Base-by-base conservation (phyloP, 2,888 invertebrate genomes). In the Agrilus biguttatus region DNA sequence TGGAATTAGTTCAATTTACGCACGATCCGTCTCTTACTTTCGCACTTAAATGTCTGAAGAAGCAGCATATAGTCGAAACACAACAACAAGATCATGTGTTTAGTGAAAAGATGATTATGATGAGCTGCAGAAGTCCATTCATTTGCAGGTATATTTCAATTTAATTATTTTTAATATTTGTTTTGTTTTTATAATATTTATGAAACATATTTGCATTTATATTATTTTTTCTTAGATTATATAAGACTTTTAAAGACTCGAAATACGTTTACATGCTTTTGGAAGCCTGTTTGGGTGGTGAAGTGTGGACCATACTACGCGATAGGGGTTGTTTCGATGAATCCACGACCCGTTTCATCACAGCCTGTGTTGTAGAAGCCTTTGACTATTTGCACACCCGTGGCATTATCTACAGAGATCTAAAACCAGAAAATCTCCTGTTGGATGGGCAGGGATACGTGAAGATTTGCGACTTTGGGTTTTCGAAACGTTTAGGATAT, bases 221-320 rank as follows among this genome's bases (percentile, higher is more conserved):
- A 14, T 23, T 41, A 45, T 46, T 39, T 44, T 36, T 67, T 49
- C 47, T 7, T 60, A 80, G 80, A 53, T 58, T 83, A 47, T 78
- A 73, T 59, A 68, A 72, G 54, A 82, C 82, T 33, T 83, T 75
- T 61, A 71, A 74, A 44, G 82, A 83, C 61, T 63, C 70, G 36
- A 80, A 80, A 60, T 80, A 77, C 57, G 77, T 82, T 3, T 83
- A 83, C 62, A 77, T 83, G 77, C 62, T 83, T 47, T 68, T 82
- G 62, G 82, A 83, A 60, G 76, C 76, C 1, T 82, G 81, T 57
- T 64, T 83, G 10, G 83, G 83, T 1, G 82, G 82, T 14, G 81
- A 82, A 61, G 71, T 82, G 32, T 82, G 81, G 81, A 80, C 80
- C 2, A 75, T 81, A 34, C 67, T 83, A 35, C 61, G 80, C 47